Base-by-base conservation (phyloP, 2,113 vertebrate genomes). In the Geococcyx californianus region DNA sequence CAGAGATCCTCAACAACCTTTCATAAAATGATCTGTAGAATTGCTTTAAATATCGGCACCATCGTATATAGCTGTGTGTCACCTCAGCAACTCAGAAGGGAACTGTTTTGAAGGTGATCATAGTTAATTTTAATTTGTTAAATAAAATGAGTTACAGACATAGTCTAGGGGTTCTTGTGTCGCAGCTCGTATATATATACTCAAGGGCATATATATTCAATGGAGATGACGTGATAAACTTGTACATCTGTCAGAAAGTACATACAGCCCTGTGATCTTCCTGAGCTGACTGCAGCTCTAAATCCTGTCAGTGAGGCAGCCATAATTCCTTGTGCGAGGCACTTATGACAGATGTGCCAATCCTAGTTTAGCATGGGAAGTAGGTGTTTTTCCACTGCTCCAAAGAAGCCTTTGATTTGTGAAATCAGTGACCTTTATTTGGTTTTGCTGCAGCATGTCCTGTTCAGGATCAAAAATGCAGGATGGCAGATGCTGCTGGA, bases 211-310 rank as follows among this genome's bases (percentile, higher is more conserved):
- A 17, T 34, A 63, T 40, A 67, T 78, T 87, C 73, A 78, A 8
- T 55, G 28, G 31, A 86, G 55, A 55, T 64, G 40, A 62, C 89
- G 33, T 63, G 47, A 87, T 77, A 70, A 91, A 87, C 29, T 52
- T 8, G 0, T 78, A 29, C 77, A 60, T 84, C 68, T 94, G 73
- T 84, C 93, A 93, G 63, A 89, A 93, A 84, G 69, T 34, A 81
- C 89, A 81, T 82, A 78, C 23, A 81, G 68, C 87, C 73, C 67
- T 2, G 11, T 89, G 84, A 89, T 91, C 73, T 47, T 84, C 9
- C 91, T 72, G 87, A 89, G 84, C 87, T 95, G 84, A 15, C 38
- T 87, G 89, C 64, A 66, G 77, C 87, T 59, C 64, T 84, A 93
- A 94, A 94, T 70, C 94, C 87, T 75, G 55, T 16, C 4, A 0